Evolutionary conservation across 2,113 vertebrate genomes (phyloP).

Genomic region (Eonycteris spelaea): DNA sequence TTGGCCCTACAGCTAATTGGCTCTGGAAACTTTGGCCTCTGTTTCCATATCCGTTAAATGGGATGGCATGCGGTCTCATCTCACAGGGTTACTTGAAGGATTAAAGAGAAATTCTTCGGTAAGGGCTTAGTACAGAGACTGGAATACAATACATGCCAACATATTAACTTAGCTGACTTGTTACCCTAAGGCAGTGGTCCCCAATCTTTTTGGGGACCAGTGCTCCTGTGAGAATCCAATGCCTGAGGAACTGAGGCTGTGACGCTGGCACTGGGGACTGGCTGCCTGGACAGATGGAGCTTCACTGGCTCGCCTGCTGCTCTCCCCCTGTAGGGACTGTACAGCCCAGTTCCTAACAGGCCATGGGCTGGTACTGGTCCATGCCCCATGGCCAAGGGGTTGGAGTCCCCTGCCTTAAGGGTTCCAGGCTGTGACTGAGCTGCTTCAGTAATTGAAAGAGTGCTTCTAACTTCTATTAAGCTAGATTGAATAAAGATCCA

Average conservation of each 20-base stretch:
- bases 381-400: no score
- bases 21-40: neutral
- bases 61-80: neutral
- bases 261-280: no score
- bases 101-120: neutral
- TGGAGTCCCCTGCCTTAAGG: neutral
- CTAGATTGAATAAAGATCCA: constrained; percentile 59
- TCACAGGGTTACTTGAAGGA: neutral
- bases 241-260: no score
- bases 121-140: neutral
- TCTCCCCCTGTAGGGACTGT: no score
- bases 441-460: neutral
- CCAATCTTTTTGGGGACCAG: no score
- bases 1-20: neutral
- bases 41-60: neutral
- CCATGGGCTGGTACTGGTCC: no score
- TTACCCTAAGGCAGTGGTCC: neutral
- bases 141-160: neutral
- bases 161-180: neutral
- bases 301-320: no score
- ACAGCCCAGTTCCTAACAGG: no score
- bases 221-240: no score
- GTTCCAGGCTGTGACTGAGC: neutral
- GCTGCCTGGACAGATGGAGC: no score
- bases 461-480: neutral